Evolutionary conservation across 92 coral and sea anemone species (phyloP), one percentile per base, ranked within the genome.

Genomic region (Siderastrea radians): DNA sequence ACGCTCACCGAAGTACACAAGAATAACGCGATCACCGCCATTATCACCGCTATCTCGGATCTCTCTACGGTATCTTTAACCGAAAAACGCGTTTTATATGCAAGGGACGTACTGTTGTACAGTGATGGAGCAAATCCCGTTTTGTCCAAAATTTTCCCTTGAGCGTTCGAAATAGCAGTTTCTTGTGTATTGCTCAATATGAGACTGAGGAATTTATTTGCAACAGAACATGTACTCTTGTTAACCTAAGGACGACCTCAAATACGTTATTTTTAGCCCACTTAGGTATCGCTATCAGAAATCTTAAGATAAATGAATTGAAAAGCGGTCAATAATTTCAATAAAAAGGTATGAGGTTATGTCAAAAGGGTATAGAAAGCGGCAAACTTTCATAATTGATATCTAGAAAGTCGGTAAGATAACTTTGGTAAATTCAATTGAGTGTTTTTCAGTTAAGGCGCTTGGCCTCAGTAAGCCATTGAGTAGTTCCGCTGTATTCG

Each of bases 331-430:
- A 26, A 64, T 79, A 79, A 63, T 19, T 50, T 62, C 72, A 63
- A 63, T 55, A 77, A 77, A 58, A 58, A 58, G 68, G 52, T 43
- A 59, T 61, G 66, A 2, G 6, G 66, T 17, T 61, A 46, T 67
- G 77, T 54, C 76, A 19, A 81, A 81, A 9, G 44, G 47, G 60
- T 49, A 43, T 6, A 77, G 81, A 68, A 81, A 81, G 67, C 85
- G 66, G 85, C 75, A 67, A 52, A 7, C 15, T 19, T 4, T 1
- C 10, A 12, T 66, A 26, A 80, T 67, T 53, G 84, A 65, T 80
- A 67, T 14, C 84, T 63, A 16, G 61, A 13, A 66, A 50, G 73
- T 64, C 84, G 62, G 84, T n/a, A 4, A 13, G 84, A 79, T 79
- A 79, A 19, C 74, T 46, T 10, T 14, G 74, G 51, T 14, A 12